A percentile compares a stretch with the other conserved stretches of the same genome.
These are phyloP conservation scores for Solen grandis DNA, from an alignment of 1,140 invertebrate genomes.

Conservation along the genomic window DNA sequence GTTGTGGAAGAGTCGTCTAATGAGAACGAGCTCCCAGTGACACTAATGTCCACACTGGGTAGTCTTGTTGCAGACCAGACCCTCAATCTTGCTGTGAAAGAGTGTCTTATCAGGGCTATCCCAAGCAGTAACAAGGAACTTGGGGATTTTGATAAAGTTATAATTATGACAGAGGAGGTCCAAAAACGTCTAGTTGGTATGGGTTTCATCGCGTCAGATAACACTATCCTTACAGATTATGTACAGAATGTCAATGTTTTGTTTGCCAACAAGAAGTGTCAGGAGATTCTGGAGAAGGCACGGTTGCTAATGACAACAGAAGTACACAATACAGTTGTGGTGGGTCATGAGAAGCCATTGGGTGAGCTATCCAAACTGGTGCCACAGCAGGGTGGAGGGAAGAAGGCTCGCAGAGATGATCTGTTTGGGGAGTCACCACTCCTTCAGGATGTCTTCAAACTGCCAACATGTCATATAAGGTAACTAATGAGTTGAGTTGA, in stretches of 20 bases:
- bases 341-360: slow-evolving; percentile 76
- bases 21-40: slow-evolving; percentile 80
- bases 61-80: slow-evolving; percentile 85
- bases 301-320: slow-evolving; percentile 90
- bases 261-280: slow-evolving; percentile 90
- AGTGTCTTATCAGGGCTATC: slow-evolving; percentile 89
- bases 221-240: slow-evolving; percentile 85
- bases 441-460: slow-evolving; percentile 74
- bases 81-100: slow-evolving; percentile 85
- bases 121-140: slow-evolving; percentile 88
- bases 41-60: slow-evolving; percentile 85
- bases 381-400: slow-evolving; percentile 44
- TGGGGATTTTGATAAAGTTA: slow-evolving; percentile 85
- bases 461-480: slow-evolving; percentile 86
- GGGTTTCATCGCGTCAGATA: slow-evolving; percentile 78
- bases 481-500: no score
- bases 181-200: slow-evolving; percentile 84
- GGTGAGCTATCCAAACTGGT: slow-evolving; percentile 64
- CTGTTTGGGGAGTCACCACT: slow-evolving; percentile 65
- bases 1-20: not conserved
- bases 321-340: slow-evolving; percentile 88
- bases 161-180: slow-evolving; percentile 85
- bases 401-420: slow-evolving; percentile 63
- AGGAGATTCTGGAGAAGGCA: slow-evolving; percentile 87
- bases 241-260: slow-evolving; percentile 88